Conservation (phyloP, 2,797 vertebrate species). For the Scyliorhinus canicula region DNA sequence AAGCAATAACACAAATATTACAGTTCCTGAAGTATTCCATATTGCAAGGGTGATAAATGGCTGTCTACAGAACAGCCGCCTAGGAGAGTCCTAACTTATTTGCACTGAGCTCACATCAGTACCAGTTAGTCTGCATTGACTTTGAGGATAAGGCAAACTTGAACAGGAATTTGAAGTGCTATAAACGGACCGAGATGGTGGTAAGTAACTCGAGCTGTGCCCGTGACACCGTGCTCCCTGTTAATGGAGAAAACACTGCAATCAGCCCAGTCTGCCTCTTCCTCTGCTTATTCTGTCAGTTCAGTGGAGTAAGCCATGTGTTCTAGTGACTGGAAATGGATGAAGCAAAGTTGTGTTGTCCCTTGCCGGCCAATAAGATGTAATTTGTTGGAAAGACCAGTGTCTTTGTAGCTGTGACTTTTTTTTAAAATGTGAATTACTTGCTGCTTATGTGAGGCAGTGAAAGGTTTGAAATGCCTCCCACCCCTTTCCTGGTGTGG, state of each 20-base stretch:
- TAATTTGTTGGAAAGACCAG: neutral
- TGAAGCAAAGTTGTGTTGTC: conserved; percentile 10
- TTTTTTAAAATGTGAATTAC: conserved; percentile 23
- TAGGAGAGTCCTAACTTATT: conserved; percentile 61
- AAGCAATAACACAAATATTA: conserved; percentile 63
- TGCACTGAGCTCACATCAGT: neutral
- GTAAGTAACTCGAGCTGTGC: neutral
- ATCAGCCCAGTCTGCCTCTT: conserved; percentile 10
- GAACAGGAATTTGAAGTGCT: conserved; percentile 35
- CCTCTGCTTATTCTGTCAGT: conserved; percentile 1
- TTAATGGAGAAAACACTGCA: conserved; percentile 2
- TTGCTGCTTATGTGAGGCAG: conserved; percentile 2
- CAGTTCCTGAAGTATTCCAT: conserved; percentile 53
- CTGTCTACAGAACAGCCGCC: conserved; percentile 44
- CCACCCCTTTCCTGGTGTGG: neutral
- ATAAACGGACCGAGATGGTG: conserved; percentile 9
- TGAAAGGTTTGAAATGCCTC: neutral
- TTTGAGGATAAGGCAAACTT: conserved; percentile 32
- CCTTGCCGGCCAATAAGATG: conserved; percentile 8
- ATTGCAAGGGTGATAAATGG: conserved; percentile 54
- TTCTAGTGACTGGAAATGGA: conserved; percentile 27
- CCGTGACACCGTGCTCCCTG: neutral
- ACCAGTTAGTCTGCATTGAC: neutral
- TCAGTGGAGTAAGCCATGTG: neutral
- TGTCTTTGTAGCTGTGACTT: neutral